Evolutionary conservation across 2,113 vertebrate species (phyloP), one percentile per base, ranked within the genome.

Genomic region (Oreochromis aureus): DNA sequence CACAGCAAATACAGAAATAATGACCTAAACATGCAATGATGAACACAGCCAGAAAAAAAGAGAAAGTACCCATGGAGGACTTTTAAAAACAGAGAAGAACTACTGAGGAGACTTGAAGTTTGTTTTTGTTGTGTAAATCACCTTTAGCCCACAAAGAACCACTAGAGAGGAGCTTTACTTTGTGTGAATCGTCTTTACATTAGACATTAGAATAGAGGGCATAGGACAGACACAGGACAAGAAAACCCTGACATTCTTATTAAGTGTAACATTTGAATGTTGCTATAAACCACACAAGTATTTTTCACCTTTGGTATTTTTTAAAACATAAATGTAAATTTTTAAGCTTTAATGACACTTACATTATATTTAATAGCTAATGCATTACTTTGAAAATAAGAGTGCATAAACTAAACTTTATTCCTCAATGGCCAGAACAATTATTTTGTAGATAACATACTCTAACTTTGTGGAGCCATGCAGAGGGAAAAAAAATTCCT

Each of bases 401-500:
- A 76, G 3, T 54, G 82, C 41, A 83, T 76, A 55, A 87, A 66
- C 55, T 85, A 86, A 84, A 82, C 54, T 78, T 82, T 79, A 34
- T 89, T 86, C 36, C 69, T 89, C 36, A 80, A 44, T 51, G 79
- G 32, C 63, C 51, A 86, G 58, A 76, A 80, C 51, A 88, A 91
- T 86, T 88, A 84, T 93, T 93, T 88, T 88, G 84, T 41, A 87
- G 89, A 87, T 92, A 89, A 78, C 81, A 84, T 86, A 91, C 63
- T 39, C 86, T 83, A 84, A 73, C 87, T 93, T 56, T 82, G 56
- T 82, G 41, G n/a, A 73, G 89, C 63, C 44, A 6, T 89, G 83
- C 73, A 69, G 46, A 41, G 48, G 19, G 32, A 44, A 66, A 41
- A 36, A 71, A 84, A 30, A 66, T 24, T 55, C 39, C n/a, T 41